phyloP scores from a whole-genome alignment of 2,797 vertebrate species.

The Toxotes lorentzi region DNA sequence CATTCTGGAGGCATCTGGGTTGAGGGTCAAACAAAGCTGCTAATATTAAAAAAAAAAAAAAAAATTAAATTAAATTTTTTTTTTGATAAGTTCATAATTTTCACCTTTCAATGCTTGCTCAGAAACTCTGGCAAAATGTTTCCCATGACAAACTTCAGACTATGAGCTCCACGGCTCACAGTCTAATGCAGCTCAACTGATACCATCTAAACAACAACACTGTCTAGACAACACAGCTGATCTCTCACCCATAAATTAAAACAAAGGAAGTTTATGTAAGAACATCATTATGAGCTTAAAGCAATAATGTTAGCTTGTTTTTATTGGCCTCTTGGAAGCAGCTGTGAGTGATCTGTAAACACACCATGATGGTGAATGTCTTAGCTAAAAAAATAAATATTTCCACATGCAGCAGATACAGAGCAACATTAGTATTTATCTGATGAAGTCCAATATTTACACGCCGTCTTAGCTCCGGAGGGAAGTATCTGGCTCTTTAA shows the following conservation, averaged over 20 bases:
- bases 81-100: conserved; percentile 30
- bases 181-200: conserved; percentile 24
- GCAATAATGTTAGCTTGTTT: neutral
- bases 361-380: neutral
- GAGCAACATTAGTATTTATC: neutral
- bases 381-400: neutral
- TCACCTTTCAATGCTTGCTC: conserved; percentile 15
- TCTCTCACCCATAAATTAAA: conserved; percentile 12
- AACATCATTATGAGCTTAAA: conserved; percentile 2
- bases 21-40: conserved; percentile 50
- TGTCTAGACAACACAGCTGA: conserved; percentile 20
- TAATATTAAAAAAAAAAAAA: conserved; percentile 26
- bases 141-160: conserved; percentile 24
- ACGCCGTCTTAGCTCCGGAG: neutral
- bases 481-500: neutral
- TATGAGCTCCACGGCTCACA: neutral
- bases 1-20: conserved; percentile 60
- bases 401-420: neutral
- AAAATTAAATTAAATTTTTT: neutral
- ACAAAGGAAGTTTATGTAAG: conserved; percentile 2
- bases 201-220: conserved; percentile 20
- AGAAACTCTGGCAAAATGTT: conserved; percentile 16
- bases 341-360: neutral
- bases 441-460: neutral
- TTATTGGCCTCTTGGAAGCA: neutral